Evolutionary conservation across 2,888 invertebrate species (phyloP), one percentile per base, ranked within the genome.

Genomic region (Thumatha senex): DNA sequence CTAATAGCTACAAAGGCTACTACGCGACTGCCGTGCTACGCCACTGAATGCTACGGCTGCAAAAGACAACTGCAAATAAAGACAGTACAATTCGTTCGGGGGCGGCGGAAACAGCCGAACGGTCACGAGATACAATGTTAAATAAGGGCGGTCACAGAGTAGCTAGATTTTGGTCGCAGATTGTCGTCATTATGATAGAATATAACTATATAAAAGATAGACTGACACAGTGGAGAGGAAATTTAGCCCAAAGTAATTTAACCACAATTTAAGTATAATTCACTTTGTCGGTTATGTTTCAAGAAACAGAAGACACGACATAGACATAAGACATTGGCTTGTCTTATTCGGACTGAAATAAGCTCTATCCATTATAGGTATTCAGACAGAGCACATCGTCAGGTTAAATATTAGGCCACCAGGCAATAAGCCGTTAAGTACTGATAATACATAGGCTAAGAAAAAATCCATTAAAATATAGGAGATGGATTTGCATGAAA

Each of bases 11-110:
- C 86, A 82, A 68, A 54, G 51, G 76, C 80, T 80, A 81, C 87
- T 84, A 74, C 75, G 76, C 82, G 78, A 89, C 90, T 89, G 80
- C 80, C 80, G 76, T 62, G 82, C 85, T 86, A 84, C 86, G 81
- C 74, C 67, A 70, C 70, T 66, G 62, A 65, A 63, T 41, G 74
- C 75, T 70, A 72, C 76, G 78, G 62, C 59, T 61, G 51, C 68
- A 65, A 66, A 56, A 57, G 54, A 61, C 67, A 71, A 77, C 77
- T 78, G 75, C 68, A 76, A 80, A 83, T 79, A 79, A 70, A 77
- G 72, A 70, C 68, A 63, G 63, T 78, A 84, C 79, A 74, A 54
- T 43, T 53, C 49, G 57, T 64, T 83, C 85, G 86, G 73, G 56
- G 51, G 61, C 61, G 73, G 58, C 87, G 89, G 74, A 84, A 78